Evolutionary conservation across 2,888 invertebrate genomes (phyloP), one percentile per base, ranked within the genome.

Genomic region (Zygaena filipendulae): DNA sequence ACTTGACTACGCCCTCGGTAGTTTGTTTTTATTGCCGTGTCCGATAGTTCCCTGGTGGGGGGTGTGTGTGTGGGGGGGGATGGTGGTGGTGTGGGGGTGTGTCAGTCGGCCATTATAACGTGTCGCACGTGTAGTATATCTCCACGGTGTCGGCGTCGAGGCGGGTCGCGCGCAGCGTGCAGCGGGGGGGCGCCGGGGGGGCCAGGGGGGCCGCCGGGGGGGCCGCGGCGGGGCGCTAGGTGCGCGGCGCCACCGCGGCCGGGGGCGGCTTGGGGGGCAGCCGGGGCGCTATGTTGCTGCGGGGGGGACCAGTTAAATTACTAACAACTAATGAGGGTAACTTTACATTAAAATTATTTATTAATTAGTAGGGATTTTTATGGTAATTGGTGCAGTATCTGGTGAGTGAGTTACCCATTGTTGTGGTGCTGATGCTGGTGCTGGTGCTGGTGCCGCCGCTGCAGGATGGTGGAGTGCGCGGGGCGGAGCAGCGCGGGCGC

Each of bases 401-500:
- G n/a, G n/a, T 4, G 21, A 6, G 6, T 19, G 16, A 47, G 53
- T 46, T 11, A 62, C 59, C 42, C 47, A 39, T 46, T 37, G 26
- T 32, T 41, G 25, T 35, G 44, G 25, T 45, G 56, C 22, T n/a
- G n/a, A 7, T 16, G 16, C 16, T 4, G 7, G 16, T 16, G 7
- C 16, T 7, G 4, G 16, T 16, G 4, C 5, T 67, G 64, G 18
- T 71, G 71, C 1, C 77, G 25, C 8, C 77, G 36, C 58, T 75
- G 77, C 52, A 80, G 56, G 16, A 77, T 69, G 31, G 80, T 68
- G 38, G 81, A 80, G 54, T 77, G 77, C 27, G 74, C 72, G 20
- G 82, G 80, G 1, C 81, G 60, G 39, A 81, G 63, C 46, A 81
- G 59, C 38, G 62, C 75, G 27, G 81, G 80, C 9, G 71, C 66